Conservation (phyloP, 1,140 invertebrate species). For the Cydia amplana region DNA sequence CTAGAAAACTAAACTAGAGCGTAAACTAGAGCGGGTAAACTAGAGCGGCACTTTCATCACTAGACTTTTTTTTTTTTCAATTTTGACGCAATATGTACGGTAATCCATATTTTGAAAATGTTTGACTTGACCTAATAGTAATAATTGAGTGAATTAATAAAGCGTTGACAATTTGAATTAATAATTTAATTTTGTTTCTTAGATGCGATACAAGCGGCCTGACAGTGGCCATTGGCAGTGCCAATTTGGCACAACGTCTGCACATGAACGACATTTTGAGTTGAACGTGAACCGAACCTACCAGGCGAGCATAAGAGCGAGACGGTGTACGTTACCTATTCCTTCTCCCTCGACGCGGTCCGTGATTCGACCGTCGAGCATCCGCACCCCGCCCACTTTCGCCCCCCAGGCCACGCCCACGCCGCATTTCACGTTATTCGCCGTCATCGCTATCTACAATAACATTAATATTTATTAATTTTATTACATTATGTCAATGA, state of each 20-base stretch:
- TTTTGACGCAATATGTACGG: too few relatives aligned
- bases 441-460: constrained; percentile 86
- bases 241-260: too few relatives aligned
- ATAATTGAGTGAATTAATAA: too few relatives aligned
- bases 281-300: constrained; percentile 59
- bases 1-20: too few relatives aligned
- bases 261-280: constrained; percentile 51
- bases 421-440: constrained; percentile 92
- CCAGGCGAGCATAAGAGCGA: constrained; percentile 50
- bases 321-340: constrained; percentile 69
- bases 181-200: too few relatives aligned
- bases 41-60: too few relatives aligned
- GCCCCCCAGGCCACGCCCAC: constrained; percentile 92
- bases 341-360: constrained; percentile 92
- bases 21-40: too few relatives aligned
- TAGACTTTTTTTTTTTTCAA: too few relatives aligned
- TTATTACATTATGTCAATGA: background rate
- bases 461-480: background rate
- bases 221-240: background rate
- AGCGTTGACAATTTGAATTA: too few relatives aligned
- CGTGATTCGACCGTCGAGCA: constrained; percentile 95
- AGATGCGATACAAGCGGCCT: background rate
- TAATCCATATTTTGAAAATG: too few relatives aligned
- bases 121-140: too few relatives aligned
- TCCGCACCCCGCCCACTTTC: constrained; percentile 90